Evolutionary conservation across 2,888 invertebrate genomes (phyloP), one percentile per base, ranked within the genome.

Genomic region (Cerastis rubricosa): DNA sequence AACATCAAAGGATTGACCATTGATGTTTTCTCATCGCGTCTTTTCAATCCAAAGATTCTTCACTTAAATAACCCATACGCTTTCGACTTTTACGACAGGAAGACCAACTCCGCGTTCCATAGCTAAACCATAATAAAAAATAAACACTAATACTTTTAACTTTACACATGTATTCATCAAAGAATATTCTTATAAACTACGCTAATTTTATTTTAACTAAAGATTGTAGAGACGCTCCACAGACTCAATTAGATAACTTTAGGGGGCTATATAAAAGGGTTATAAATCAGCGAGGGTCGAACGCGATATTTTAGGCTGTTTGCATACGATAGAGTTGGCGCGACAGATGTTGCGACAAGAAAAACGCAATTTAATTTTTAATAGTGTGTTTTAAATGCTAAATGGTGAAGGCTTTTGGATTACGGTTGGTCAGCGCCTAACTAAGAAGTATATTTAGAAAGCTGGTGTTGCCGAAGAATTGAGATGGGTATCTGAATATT

Each of bases 201-300:
- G 94, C 94, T 95, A 95, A 95, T 95, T 61, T 64, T 94, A 94
- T 90, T 95, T 93, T 92, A 88, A 91, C 89, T 91, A 90, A 92
- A 94, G 92, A 93, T 94, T 93, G 93, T 94, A 91, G 92, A 71
- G 82, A 91, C 89, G 91, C 88, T 90, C 90, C 92, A 92, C 92
- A 92, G 90, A 91, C 91, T 93, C 95, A 95, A 95, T 95, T 95
- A 95, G 94, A 95, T 94, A 95, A 94, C 93, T 95, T 95, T 95
- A 95, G 95, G 94, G 94, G 92, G 91, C 93, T 91, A 92, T 94
- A 95, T 94, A 95, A 93, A 94, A 93, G 94, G 93, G 89, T 91
- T 90, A 94, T 96, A 96, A 96, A 96, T 96, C 95, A 95, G 92
- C 80, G 88, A 94, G 95, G 95, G 95, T 92, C 93, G 93, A 92